Evolutionary conservation across 1,140 invertebrate genomes (phyloP), one percentile per base, ranked within the genome.

Genomic region (Rhagoletis pomonella): DNA sequence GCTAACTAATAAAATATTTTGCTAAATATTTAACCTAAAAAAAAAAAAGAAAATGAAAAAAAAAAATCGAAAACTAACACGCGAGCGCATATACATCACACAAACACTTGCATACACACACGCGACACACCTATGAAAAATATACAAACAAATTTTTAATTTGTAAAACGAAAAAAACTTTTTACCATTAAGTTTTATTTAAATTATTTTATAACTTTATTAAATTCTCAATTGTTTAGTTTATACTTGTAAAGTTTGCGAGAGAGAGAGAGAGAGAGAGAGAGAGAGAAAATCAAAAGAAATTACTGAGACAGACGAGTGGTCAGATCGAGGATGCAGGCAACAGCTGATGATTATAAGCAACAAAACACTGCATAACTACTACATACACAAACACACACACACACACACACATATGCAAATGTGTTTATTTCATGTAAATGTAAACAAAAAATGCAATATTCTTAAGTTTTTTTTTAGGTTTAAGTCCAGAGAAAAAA

Each of bases 381-480:
- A 55, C 9, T 55, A 55, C 60, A 4, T 3, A 62, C 60, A 62
- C 60, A 10, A 6, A 62, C 17, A 12, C 10, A 10, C 67, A 50
- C 67, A 73, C 42, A 29, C 19, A 55, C 47, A 29, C 4, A 55
- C 69, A 81, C 3, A 12, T 9, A 81, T 14, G 6, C 9, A 73
- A 73, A 67, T 12, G 9, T 29, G 5, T 67, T 67, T 67, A 6
- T 67, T 67, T 39, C 14, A 73, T 47, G 7, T 12, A 81, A 50
- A 81, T 81, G 73, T 81, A 81, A 81, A n/a, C n/a, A n/a, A n/a
- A 81, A 81, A 81, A 14, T n/a, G 73, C 73, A 9, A 10, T 55
- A 55, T 81, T 81, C 7, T 81, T 81, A 81, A 58, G 73, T 81
- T 67, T 81, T 39, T 42, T 67, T 81, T 29, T 55, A 81, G 42